A percentile compares a stretch with the other conserved stretches of the same genome.
These are phyloP conservation scores for Caenorhabditis sinica DNA, from an alignment of 2,888 invertebrate species.

Conservation along the genomic window DNA sequence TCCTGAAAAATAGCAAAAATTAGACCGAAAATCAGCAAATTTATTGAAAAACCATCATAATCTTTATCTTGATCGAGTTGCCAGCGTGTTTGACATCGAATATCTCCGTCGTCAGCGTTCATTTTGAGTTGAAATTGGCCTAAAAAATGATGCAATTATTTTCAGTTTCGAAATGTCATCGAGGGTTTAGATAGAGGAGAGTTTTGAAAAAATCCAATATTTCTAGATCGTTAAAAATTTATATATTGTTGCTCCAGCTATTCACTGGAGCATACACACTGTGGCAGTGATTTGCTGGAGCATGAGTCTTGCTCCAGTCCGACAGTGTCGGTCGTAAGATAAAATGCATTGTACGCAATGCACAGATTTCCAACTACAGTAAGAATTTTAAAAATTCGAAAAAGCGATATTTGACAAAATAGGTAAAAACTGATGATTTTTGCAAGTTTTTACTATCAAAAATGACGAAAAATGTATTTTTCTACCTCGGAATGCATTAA, in stretches of 20 bases:
- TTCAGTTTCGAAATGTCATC: too few relatives aligned
- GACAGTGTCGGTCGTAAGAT: slow-evolving; percentile 9
- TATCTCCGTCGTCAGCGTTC: slow-evolving; percentile 22
- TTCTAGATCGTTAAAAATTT: too few relatives aligned
- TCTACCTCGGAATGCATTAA: not conserved
- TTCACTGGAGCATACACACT: too few relatives aligned
- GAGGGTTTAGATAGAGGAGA: too few relatives aligned
- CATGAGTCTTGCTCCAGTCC: too few relatives aligned
- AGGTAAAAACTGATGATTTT: too few relatives aligned
- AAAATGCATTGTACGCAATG: not conserved
- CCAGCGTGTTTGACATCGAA: slow-evolving; percentile 36
- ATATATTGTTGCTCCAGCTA: too few relatives aligned
- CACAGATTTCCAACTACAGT: not conserved
- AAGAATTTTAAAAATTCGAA: not conserved
- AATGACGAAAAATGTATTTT: not conserved
- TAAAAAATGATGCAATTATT: slow-evolving; percentile 1
- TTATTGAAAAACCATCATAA: slow-evolving; percentile 36
- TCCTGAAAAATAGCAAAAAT: slow-evolving; percentile 39
- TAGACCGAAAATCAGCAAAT: not conserved
- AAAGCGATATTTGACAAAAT: not conserved
- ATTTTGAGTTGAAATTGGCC: slow-evolving; percentile 14
- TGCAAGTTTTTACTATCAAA: not conserved
- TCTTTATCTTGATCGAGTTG: slow-evolving; percentile 43
- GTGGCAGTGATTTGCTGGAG: too few relatives aligned
- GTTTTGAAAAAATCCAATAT: too few relatives aligned